Evolutionary conservation across 2,888 invertebrate species (phyloP), one percentile per base, ranked within the genome.

Genomic region (Zygothrica quintamaculata): DNA sequence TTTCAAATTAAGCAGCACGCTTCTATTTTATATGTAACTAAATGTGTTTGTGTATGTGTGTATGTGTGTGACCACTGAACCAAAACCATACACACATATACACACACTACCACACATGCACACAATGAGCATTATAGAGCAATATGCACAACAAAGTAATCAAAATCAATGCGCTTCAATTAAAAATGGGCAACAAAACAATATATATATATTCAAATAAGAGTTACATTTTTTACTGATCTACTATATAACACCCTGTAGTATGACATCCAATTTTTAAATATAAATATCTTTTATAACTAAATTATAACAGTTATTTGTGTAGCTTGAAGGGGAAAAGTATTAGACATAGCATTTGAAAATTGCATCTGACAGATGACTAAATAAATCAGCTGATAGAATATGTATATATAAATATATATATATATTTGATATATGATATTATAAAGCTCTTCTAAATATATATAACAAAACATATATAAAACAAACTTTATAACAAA

Each of bases 121-220:
- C 52, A 71, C 59, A 65, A 62, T 40, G 36, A 11, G 40, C 39
- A 29, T 53, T 47, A 66, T 59, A 39, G 48, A 50, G 36, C 16
- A 56, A 55, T 39, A 57, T 57, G 44, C 65, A 73, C 55, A 72
- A 65, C 1, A 37, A 47, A 77, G 47, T 50, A 75, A 80, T 84
- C 78, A 74, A 84, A 80, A 84, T 78, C 84, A 80, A 84, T 81
- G 81, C 81, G 58, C 50, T 57, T 73, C 78, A 80, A 84, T 80
- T 84, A 70, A 77, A 65, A 77, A 33, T 51, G 57, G 29, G 40
- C 57, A 66, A 66, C 44, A 67, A 40, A 56, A 36, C 36, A 15
- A 39, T 15, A 56, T 34, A 31, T 6, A 31, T 16, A 62, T 8
- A 39, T 40, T 6, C 12, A 31, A 40, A 40, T 3, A 33, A 12